phyloP scores from a whole-genome alignment of 2,888 invertebrate species.

The Drosophila robusta region DNA sequence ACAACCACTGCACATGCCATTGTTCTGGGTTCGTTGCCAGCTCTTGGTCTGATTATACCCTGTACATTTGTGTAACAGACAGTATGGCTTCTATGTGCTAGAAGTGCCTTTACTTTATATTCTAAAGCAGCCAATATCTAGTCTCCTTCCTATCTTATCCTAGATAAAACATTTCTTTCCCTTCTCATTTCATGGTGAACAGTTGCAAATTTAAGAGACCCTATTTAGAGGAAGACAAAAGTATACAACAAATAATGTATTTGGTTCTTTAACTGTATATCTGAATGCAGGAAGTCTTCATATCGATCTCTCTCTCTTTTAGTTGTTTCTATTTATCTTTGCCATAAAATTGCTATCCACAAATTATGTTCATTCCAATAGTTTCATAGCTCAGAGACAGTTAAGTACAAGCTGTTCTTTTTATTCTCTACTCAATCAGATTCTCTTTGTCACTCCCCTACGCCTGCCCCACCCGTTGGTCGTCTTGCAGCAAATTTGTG shows the following conservation, averaged over 20 bases:
- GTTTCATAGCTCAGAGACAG: slow-evolving; percentile 10
- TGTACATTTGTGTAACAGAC: not conserved
- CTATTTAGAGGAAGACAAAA: too few species aligned
- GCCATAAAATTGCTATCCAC: slow-evolving; percentile 9
- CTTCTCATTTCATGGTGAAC: too few species aligned
- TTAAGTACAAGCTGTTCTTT: not conserved
- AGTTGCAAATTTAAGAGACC: too few species aligned
- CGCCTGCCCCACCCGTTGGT: too few species aligned
- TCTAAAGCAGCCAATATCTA: too few species aligned
- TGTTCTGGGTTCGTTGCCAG: slow-evolving; percentile 8
- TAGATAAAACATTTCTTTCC: too few species aligned
- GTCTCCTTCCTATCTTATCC: too few species aligned
- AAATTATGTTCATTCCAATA: slow-evolving; percentile 50
- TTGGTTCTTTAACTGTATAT: too few species aligned
- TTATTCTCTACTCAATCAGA: not conserved
- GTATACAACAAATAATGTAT: too few species aligned
- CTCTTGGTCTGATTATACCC: slow-evolving; percentile 3
- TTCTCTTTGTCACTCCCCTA: not conserved
- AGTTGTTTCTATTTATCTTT: slow-evolving; percentile 11
- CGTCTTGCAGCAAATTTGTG: not conserved
- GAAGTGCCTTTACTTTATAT: too few species aligned
- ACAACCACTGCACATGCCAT: not conserved
- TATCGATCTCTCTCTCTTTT: too few species aligned
- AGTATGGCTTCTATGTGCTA: too few species aligned
- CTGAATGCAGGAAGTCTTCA: not conserved